Percentiles rank a stretch among this genome's conserved stretches.
These are phyloP conservation scores for Cantharis rustica DNA, from an alignment of 2,888 invertebrate genomes.

Conservation along the genomic window DNA sequence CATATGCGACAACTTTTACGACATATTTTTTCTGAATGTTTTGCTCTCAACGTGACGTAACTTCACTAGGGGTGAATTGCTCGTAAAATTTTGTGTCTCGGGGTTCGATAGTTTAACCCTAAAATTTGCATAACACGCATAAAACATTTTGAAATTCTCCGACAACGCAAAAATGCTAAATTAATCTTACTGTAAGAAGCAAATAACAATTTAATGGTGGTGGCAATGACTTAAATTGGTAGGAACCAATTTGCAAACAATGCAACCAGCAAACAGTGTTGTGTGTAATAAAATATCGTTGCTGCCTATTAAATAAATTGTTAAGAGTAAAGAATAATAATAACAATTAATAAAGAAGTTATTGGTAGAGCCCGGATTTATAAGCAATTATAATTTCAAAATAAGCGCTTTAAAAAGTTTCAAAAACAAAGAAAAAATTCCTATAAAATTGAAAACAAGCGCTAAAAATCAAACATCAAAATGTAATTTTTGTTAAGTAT, in stretches of 20 bases:
- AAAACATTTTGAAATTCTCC: neutral
- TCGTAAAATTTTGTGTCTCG: constrained; percentile 42
- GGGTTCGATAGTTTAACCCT: constrained; percentile 24
- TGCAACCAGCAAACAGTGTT: neutral
- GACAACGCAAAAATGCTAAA: neutral
- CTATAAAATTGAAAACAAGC: too few relatives aligned
- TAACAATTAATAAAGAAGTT: too few relatives aligned
- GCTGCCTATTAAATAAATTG: constrained; percentile 23
- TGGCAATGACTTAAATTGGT: neutral
- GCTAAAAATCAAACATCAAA: too few relatives aligned
- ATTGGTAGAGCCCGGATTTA: too few relatives aligned
- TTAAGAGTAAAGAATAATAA: constrained; percentile 27
- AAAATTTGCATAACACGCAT: constrained; percentile 7
- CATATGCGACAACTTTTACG: constrained; percentile 48
- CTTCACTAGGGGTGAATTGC: constrained; percentile 43
- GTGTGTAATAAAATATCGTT: constrained; percentile 8
- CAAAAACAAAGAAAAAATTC: too few relatives aligned
- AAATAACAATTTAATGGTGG: neutral
- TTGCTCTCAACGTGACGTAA: constrained; percentile 42
- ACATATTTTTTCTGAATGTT: constrained; percentile 41
- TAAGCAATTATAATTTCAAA: too few relatives aligned
- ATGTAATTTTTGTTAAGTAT: too few relatives aligned
- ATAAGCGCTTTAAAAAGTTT: too few relatives aligned
- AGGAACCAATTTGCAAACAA: constrained; percentile 10
- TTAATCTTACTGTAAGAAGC: neutral